Conservation (phyloP, 2,888 invertebrate genomes). For the Eurytoma adleriae region DNA sequence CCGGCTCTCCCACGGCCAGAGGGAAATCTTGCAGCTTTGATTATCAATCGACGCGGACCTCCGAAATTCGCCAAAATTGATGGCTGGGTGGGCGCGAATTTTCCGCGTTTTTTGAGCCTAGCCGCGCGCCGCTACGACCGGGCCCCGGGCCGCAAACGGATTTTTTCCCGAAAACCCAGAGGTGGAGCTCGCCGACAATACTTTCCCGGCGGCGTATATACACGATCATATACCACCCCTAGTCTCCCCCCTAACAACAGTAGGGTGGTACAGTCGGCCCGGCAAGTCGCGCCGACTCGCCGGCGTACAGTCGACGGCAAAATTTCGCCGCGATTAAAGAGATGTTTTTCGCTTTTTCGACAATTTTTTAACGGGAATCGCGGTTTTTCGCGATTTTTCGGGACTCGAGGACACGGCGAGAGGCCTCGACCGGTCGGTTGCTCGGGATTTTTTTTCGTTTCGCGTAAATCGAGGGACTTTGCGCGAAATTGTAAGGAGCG, state of each 20-base stretch:
- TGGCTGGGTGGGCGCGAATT: conserved; percentile 65
- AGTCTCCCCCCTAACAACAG: conserved; percentile 75
- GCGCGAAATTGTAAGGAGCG: conserved; percentile 18
- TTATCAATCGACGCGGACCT: conserved; percentile 42
- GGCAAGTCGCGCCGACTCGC: conserved; percentile 64
- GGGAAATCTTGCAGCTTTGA: conserved; percentile 66
- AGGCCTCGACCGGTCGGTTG: too few relatives aligned
- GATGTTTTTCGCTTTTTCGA: conserved; percentile 24
- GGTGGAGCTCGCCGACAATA: conserved; percentile 74
- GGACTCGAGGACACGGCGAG: not conserved
- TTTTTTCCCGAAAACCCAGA: conserved; percentile 71
- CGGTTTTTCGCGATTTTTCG: not conserved
- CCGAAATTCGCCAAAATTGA: conserved; percentile 72
- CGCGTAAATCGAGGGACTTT: not conserved
- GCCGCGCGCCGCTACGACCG: conserved; percentile 46
- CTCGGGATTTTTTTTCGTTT: not conserved
- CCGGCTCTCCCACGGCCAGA: conserved; percentile 68
- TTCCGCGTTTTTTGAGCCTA: conserved; percentile 68
- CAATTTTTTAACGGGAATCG: not conserved
- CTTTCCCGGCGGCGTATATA: conserved; percentile 74
- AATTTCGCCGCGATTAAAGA: conserved; percentile 48
- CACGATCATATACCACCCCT: conserved; percentile 77
- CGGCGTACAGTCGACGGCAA: conserved; percentile 42
- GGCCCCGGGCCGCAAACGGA: conserved; percentile 59
- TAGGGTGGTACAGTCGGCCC: conserved; percentile 75